Conservation (phyloP, 2,888 invertebrate species). For the Magallana nippona region DNA sequence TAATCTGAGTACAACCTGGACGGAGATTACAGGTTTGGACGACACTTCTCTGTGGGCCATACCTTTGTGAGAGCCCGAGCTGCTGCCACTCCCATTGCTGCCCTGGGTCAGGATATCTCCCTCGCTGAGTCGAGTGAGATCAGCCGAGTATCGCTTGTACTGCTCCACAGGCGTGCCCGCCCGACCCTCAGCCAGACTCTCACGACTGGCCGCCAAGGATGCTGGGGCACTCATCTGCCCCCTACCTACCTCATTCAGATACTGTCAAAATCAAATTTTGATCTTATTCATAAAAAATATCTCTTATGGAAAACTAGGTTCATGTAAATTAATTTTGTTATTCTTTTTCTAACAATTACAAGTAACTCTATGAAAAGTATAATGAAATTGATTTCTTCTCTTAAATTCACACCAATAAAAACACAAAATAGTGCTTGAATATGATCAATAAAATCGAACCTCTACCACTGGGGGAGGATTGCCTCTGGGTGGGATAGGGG, state of each 20-base stretch:
- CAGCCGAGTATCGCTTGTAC: constrained; percentile 75
- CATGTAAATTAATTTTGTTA: not conserved
- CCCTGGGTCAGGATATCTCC: constrained; percentile 65
- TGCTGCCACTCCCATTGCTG: constrained; percentile 49
- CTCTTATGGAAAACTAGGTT: not conserved
- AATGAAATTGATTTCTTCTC: too few relatives aligned
- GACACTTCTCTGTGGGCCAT: not conserved
- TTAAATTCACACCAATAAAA: not conserved
- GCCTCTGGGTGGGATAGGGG: constrained; percentile 53
- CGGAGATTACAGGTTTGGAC: not conserved
- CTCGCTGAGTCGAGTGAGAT: constrained; percentile 72
- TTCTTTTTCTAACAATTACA: too few relatives aligned
- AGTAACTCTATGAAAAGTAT: too few relatives aligned
- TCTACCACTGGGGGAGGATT: constrained; percentile 65
- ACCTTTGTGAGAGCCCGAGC: constrained; percentile 58
- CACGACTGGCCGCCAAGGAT: constrained; percentile 77
- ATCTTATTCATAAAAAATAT: too few relatives aligned
- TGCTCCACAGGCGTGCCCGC: constrained; percentile 73
- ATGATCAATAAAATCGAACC: constrained; percentile 41
- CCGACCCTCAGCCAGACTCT: constrained; percentile 69
- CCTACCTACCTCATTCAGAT: constrained; percentile 29
- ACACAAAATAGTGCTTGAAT: not conserved
- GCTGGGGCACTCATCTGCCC: constrained; percentile 77
- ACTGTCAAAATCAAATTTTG: not conserved
- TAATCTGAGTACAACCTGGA: not conserved